A percentile compares a stretch with the other conserved stretches of the same genome.
phyloP scores from a whole-genome alignment of 1,140 invertebrate genomes.

The Nephila pilipes region DNA sequence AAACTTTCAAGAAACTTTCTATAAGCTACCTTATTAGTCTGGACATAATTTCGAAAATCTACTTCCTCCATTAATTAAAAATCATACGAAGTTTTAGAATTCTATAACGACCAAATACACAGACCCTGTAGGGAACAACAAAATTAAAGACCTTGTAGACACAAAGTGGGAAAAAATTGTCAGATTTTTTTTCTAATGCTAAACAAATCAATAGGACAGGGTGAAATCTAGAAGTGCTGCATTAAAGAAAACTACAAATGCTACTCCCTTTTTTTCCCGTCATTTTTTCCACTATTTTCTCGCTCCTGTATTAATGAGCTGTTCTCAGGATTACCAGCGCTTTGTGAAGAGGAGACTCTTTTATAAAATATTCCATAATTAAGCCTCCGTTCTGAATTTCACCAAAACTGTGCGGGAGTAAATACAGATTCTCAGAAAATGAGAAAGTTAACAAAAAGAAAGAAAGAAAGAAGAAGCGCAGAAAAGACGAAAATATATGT shows the following conservation, averaged over 20 bases:
- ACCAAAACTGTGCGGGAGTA: slow-evolving; percentile 20
- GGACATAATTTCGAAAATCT: neutral
- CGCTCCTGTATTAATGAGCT: slow-evolving; percentile 60
- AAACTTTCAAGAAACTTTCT: neutral
- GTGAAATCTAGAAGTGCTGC: slow-evolving; percentile 8
- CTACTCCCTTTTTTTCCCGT: neutral
- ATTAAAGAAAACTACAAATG: slow-evolving; percentile 64
- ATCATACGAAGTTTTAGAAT: neutral
- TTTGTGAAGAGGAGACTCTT: neutral
- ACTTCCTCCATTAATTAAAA: neutral
- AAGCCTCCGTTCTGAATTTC: slow-evolving; percentile 24
- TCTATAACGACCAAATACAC: neutral
- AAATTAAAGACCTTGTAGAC: neutral
- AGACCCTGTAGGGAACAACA: neutral
- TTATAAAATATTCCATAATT: slow-evolving; percentile 73
- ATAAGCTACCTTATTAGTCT: neutral
- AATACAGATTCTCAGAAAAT: neutral
- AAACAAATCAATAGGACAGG: slow-evolving; percentile 51
- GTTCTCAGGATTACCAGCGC: slow-evolving; percentile 34
- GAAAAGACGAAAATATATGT: neutral
- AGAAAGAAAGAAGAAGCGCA: neutral
- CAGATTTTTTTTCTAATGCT: neutral
- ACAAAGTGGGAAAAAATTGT: neutral
- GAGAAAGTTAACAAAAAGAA: neutral
- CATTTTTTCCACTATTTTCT: slow-evolving; percentile 5